These are phyloP conservation scores for Crotophaga sulcirostris DNA, from an alignment of 2,113 vertebrate species.

Conservation along the genomic window DNA sequence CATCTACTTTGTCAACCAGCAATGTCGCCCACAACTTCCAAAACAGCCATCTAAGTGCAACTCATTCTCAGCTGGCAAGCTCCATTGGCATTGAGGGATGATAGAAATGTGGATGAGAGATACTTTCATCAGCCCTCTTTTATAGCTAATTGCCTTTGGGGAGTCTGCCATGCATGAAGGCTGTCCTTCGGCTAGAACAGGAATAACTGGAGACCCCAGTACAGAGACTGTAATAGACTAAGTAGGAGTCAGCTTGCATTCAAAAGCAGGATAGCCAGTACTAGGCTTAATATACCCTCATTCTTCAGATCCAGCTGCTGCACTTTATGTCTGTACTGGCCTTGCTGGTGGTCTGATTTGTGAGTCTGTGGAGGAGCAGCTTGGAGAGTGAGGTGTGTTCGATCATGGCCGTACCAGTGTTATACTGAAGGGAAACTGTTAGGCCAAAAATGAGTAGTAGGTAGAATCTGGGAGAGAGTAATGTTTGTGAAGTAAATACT, in stretches of 20 bases:
- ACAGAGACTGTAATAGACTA: not conserved
- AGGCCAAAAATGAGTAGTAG: not conserved
- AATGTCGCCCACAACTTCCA: not conserved
- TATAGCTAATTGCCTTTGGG: not conserved
- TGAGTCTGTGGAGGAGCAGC: not conserved
- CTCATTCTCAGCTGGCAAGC: not conserved
- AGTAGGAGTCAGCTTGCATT: not conserved
- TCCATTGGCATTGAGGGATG: not conserved
- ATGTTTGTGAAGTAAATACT: not conserved
- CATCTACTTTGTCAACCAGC: not conserved
- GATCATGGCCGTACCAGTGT: rapidly evolving
- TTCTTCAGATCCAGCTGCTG: not conserved
- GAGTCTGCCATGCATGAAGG: not conserved
- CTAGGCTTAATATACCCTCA: not conserved
- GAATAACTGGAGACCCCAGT: not conserved
- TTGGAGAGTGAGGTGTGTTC: not conserved
- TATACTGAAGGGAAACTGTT: not conserved
- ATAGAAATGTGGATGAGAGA: not conserved
- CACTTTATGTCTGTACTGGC: not conserved
- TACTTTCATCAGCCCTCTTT: not conserved
- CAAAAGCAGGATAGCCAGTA: not conserved
- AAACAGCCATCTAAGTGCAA: not conserved
- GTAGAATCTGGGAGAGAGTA: not conserved
- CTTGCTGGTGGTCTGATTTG: rapidly evolving
- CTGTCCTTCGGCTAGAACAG: not conserved